A percentile compares a stretch with the other conserved stretches of the same genome.
These are phyloP conservation scores for Drosophila pandora DNA, from an alignment of 1,140 invertebrate genomes.

Conservation along the genomic window DNA sequence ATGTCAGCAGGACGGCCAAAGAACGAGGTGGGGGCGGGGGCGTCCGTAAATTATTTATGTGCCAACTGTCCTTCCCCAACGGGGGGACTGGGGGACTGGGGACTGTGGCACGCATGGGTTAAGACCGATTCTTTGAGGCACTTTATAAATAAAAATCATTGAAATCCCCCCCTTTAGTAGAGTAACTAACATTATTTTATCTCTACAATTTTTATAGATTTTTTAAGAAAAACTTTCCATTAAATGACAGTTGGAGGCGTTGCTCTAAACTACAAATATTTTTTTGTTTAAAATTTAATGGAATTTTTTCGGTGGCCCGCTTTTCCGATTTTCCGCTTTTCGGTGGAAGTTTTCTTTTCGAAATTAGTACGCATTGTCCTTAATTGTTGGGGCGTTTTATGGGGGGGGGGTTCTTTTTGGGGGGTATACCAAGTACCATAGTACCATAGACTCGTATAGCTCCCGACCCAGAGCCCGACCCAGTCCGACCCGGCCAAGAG, in stretches of 20 bases:
- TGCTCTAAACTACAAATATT: too few relatives aligned
- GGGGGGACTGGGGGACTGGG: too few relatives aligned
- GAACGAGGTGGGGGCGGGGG: conserved; percentile 1
- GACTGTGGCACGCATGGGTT: conserved; percentile 56
- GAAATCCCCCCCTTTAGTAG: conserved; percentile 10
- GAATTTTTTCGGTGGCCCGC: background rate
- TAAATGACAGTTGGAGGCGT: too few relatives aligned
- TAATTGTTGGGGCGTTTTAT: conserved; percentile 70
- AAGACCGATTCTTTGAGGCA: conserved; percentile 24
- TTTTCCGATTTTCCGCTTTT: conserved; percentile 12
- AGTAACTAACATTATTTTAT: too few relatives aligned
- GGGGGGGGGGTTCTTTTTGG: conserved; percentile 9
- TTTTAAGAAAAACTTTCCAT: too few relatives aligned
- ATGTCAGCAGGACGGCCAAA: conserved; percentile 61
- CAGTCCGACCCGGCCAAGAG: conserved; percentile 26
- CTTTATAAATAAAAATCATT: conserved; percentile 79
- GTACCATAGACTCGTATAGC: background rate
- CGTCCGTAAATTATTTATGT: conserved; percentile 76
- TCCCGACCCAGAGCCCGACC: too few relatives aligned
- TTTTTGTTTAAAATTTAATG: background rate
- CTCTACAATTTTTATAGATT: too few relatives aligned
- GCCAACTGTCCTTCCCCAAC: conserved; percentile 63
- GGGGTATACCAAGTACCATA: background rate
- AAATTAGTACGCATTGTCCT: conserved; percentile 78
- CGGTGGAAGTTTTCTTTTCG: conserved; percentile 61